Conservation (phyloP, 2,113 vertebrate genomes). For the Caracal caracal region DNA sequence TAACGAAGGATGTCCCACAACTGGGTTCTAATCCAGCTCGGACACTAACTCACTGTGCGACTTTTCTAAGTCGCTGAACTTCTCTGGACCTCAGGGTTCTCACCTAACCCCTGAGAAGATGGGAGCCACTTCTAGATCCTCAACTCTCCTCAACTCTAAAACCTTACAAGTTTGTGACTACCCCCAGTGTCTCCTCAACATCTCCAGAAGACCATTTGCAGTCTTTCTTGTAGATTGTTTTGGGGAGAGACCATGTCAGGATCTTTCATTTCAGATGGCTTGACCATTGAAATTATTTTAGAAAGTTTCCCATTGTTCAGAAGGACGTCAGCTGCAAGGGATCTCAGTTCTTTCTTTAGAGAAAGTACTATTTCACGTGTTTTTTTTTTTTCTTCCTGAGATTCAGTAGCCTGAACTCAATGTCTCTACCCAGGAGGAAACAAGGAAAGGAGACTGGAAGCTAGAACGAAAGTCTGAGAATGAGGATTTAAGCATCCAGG, state of each 20-base stretch:
- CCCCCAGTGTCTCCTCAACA: constrained; percentile 37
- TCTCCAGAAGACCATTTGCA: constrained; percentile 43
- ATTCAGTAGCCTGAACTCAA: constrained; percentile 58
- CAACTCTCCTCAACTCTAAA: neutral
- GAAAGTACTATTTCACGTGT: constrained; percentile 48
- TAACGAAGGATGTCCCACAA: neutral
- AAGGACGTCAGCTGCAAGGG: constrained; percentile 43
- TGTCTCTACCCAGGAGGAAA: constrained; percentile 18
- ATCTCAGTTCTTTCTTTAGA: constrained; percentile 50
- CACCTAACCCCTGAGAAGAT: neutral
- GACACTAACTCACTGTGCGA: neutral
- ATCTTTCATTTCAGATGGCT: neutral
- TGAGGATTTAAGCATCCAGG: neutral
- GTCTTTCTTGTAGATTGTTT: constrained; percentile 32
- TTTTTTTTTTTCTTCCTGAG: constrained; percentile 35
- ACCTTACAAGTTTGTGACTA: neutral
- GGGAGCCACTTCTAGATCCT: neutral
- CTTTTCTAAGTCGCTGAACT: neutral
- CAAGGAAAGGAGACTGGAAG: neutral
- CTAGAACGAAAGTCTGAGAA: constrained; percentile 6
- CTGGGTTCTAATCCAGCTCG: neutral
- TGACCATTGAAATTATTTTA: constrained; percentile 70
- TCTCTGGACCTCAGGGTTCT: neutral
- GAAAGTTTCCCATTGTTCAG: constrained; percentile 37
- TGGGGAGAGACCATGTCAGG: neutral